A percentile compares a stretch with the other conserved stretches of the same genome.
phyloP scores from a whole-genome alignment of 1,140 invertebrate species.

The Zaprionus camerounensis region DNA sequence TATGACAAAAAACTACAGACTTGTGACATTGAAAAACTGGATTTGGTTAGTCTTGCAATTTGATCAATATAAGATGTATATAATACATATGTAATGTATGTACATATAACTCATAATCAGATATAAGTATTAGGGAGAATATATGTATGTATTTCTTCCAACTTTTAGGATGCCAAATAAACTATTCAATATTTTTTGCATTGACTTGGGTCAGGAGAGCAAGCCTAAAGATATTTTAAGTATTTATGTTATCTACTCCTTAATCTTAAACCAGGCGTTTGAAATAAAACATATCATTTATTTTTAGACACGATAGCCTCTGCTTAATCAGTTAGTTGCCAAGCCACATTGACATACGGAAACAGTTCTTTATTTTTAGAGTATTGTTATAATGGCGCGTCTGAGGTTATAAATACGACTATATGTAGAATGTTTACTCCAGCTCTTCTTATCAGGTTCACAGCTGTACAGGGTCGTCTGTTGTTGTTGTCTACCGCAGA shows the following conservation, averaged over 20 bases:
- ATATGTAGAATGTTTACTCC: conserved; percentile 40
- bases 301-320: not conserved
- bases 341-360: conserved; percentile 19
- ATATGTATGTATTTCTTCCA: not conserved
- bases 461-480: conserved; percentile 46
- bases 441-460: conserved; percentile 40
- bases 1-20: no score
- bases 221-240: not conserved
- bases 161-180: not conserved
- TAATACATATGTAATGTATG: not conserved
- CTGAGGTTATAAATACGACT: conserved; percentile 32
- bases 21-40: no score
- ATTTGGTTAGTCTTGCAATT: no score
- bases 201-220: conserved; percentile 11
- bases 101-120: not conserved
- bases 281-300: not conserved
- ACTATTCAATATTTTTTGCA: not conserved
- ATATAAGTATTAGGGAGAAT: not conserved
- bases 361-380: conserved; percentile 33
- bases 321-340: conserved; percentile 14
- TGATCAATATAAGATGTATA: no score
- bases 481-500: conserved; percentile 54
- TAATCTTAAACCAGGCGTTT: not conserved
- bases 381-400: conserved; percentile 20
- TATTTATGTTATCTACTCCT: conserved; percentile 2